Conservation (phyloP, 2,797 vertebrate genomes). For the Gymnoscopelus braueri region DNA sequence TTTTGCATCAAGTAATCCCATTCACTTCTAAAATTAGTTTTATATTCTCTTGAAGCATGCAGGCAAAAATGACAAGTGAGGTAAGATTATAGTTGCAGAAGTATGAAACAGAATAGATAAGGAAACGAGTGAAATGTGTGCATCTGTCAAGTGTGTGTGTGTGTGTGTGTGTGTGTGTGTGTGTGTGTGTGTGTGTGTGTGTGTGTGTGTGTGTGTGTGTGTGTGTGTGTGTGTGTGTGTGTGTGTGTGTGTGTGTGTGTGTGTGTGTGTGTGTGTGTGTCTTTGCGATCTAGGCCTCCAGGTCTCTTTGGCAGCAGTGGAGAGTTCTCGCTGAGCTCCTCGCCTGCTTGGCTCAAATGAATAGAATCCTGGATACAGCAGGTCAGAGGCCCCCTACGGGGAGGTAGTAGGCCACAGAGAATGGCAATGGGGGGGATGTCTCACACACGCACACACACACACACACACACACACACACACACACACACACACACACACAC, state of each 20-base stretch:
- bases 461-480: background rate
- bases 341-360: constrained; percentile 60
- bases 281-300: constrained; percentile 17
- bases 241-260: constrained; percentile 4
- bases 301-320: constrained; percentile 41
- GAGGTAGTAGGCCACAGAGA: constrained; percentile 23
- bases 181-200: background rate
- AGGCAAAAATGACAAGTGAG: constrained; percentile 71
- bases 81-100: constrained; percentile 71
- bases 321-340: constrained; percentile 47
- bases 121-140: constrained; percentile 45
- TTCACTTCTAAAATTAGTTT: constrained; percentile 79
- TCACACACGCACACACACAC: constrained; percentile 20
- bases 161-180: background rate
- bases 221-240: constrained; percentile 2
- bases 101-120: constrained; percentile 67
- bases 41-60: constrained; percentile 56
- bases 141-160: background rate
- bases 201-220: background rate
- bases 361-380: constrained; percentile 53
- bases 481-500: constrained; percentile 4
- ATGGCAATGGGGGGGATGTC: constrained; percentile 35
- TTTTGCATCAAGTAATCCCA: constrained; percentile 74
- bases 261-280: constrained; percentile 11
- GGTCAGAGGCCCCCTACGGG: constrained; percentile 15